Evolutionary conservation across 1,140 invertebrate species (phyloP).

Genomic region (Hycleus cichorii): DNA sequence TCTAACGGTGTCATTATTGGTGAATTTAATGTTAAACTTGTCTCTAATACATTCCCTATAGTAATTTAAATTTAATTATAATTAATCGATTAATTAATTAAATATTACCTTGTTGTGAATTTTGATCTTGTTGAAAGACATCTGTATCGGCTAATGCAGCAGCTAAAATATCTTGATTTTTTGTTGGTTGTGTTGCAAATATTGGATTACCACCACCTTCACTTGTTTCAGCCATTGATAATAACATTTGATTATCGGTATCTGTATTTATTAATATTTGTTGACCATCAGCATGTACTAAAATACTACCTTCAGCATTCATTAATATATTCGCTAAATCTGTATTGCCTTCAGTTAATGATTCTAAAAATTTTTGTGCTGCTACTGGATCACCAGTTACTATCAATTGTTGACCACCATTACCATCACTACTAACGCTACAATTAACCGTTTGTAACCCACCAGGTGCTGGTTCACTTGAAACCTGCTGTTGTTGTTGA

Average conservation of each 20-base stretch:
- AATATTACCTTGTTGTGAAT: slow-evolving; percentile 19
- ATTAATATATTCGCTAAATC: slow-evolving; percentile 39
- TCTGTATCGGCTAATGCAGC: slow-evolving; percentile 69
- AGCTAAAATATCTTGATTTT: slow-evolving; percentile 64
- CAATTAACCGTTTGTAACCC: neutral
- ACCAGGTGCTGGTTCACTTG: neutral
- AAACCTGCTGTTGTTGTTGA: slow-evolving; percentile 1
- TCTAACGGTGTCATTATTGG: slow-evolving; percentile 75
- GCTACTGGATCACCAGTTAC: slow-evolving; percentile 38
- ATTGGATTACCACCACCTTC: slow-evolving; percentile 28
- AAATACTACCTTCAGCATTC: slow-evolving; percentile 35
- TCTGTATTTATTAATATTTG: slow-evolving; percentile 40
- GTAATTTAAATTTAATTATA: no score
- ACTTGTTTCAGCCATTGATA: slow-evolving; percentile 26
- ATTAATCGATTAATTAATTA: slow-evolving; percentile 29
- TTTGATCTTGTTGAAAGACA: slow-evolving; percentile 56
- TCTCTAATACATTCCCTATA: slow-evolving; percentile 55
- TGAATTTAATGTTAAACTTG: slow-evolving; percentile 63
- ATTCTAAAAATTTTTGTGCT: slow-evolving; percentile 39
- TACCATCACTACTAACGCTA: slow-evolving; percentile 5
- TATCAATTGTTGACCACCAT: slow-evolving; percentile 34
- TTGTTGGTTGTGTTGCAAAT: slow-evolving; percentile 36
- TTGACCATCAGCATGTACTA: slow-evolving; percentile 41
- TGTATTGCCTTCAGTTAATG: slow-evolving; percentile 36
- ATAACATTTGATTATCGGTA: slow-evolving; percentile 30